Evolutionary conservation across 2,113 vertebrate genomes (phyloP).

Genomic region (Siniperca chuatsi): DNA sequence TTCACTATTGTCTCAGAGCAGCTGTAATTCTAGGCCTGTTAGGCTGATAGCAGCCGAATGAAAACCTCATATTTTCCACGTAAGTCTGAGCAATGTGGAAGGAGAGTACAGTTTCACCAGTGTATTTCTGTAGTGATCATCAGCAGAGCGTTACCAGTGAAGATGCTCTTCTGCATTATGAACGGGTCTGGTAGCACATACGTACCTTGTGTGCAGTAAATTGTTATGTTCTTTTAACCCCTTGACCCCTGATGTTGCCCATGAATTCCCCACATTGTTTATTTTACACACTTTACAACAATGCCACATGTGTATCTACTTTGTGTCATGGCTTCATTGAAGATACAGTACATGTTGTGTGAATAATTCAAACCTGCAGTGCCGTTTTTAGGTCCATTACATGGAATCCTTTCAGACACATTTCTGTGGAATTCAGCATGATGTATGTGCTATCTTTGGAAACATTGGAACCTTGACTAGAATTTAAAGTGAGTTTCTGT

Average conservation of each 20-base stretch:
- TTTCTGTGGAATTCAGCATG: constrained; percentile 2
- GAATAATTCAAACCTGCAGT: neutral
- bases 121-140: neutral
- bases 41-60: constrained; percentile 46
- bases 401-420: constrained; percentile 17
- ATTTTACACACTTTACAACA: neutral
- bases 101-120: neutral
- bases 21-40: constrained; percentile 71
- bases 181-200: neutral
- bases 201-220: neutral
- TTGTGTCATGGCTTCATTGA: neutral
- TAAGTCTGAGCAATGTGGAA: neutral
- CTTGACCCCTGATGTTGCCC: neutral
- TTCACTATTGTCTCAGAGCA: constrained; percentile 46
- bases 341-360: neutral
- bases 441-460: constrained; percentile 1
- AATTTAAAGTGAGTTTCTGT: constrained; percentile 8
- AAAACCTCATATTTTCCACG: constrained; percentile 44
- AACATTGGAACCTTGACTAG: constrained; percentile 9
- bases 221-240: constrained; percentile 2
- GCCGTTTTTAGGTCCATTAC: neutral
- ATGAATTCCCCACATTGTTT: neutral
- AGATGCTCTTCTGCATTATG: neutral
- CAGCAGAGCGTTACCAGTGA: neutral
- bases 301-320: neutral